Conservation (phyloP, 2,888 invertebrate genomes). For the Ormyrus thymus region DNA sequence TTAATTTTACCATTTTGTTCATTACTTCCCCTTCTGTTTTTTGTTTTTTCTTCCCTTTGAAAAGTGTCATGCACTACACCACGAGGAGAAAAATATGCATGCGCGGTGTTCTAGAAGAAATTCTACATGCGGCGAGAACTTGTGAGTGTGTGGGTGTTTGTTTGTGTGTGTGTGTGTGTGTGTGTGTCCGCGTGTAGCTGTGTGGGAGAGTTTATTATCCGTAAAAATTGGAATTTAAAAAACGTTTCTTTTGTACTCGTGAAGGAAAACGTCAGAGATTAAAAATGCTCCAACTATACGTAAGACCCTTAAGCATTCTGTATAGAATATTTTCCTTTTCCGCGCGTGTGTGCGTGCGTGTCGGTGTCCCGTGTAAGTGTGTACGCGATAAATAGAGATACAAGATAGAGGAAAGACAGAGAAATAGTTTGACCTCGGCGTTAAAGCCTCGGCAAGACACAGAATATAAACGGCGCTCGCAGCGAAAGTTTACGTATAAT, state of each 20-base stretch:
- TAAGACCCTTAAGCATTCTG: constrained; percentile 52
- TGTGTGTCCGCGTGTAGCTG: not conserved
- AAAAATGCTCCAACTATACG: constrained; percentile 49
- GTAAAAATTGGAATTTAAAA: constrained; percentile 51
- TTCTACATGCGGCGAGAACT: constrained; percentile 6
- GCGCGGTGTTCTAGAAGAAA: constrained; percentile 29
- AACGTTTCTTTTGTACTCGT: constrained; percentile 48
- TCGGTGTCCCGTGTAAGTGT: not conserved
- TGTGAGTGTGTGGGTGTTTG: not conserved
- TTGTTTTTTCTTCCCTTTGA: not conserved
- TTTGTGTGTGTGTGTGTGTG: not conserved
- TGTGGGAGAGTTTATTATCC: constrained; percentile 3
- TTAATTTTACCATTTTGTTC: constrained; percentile 23
- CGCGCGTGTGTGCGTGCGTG: not conserved
- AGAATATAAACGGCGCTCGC: constrained; percentile 9
- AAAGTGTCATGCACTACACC: constrained; percentile 18
- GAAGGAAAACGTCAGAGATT: constrained; percentile 50
- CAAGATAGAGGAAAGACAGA: constrained; percentile 57
- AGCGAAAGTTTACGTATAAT: constrained; percentile 15
- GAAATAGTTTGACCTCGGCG: constrained; percentile 56
- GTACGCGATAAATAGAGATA: not conserved
- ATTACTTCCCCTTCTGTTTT: not conserved
- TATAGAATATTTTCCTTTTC: not conserved
- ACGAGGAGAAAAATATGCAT: constrained; percentile 36
- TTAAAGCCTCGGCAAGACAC: constrained; percentile 6